Base-by-base conservation (phyloP, 2,797 vertebrate species). In the Sylvilagus floridanus region DNA sequence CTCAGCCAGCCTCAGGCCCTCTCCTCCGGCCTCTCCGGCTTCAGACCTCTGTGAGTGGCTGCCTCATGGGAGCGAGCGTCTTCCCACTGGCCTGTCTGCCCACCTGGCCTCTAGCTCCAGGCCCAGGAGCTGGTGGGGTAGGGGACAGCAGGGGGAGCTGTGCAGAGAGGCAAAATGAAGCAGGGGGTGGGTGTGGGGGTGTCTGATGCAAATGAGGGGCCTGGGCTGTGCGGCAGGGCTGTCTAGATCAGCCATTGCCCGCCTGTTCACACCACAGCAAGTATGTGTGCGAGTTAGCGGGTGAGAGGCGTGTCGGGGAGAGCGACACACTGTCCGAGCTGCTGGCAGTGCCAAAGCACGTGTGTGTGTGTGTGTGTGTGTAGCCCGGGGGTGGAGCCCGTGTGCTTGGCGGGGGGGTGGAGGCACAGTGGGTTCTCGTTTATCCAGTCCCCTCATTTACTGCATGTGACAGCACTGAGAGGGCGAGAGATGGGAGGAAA, bases 391-490 rank as follows among this genome's bases (percentile, higher is more conserved):
- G 54, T 57, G 84, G 72, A 30, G 76, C 57, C 82, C 21, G 9
- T 6, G n/a, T 47, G 50, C 26, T 65, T 21, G 26, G 0, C 1
- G 9, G 42, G 37, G 37, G 19, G 52, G 26, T 17, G 37, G 42
- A 42, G n/a, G 50, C 1, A 19, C 17, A 22, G 21, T 65, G 52
- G 47, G 68, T 60, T 37, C 3, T 42, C 88, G 83, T 92, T 79
- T 77, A 92, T 76, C 86, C 92, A 84, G 54, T 0, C 12, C 81
- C 79, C 84, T 95, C 84, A 92, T 78, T 94, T 93, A 95, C 62
- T 86, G 91, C 79, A 78, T 89, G 86, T 94, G 94, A 89, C 76
- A 21, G 71, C 63, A 1, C 60, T 77, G 89, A 88, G 62, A 63
- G 52, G 85, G 66, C n/a, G 35, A 84, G 65, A 82, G 66, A 92